A percentile compares a stretch with the other conserved stretches of the same genome.
phyloP scores from a whole-genome alignment of 2,113 vertebrate species.

The Equus quagga region DNA sequence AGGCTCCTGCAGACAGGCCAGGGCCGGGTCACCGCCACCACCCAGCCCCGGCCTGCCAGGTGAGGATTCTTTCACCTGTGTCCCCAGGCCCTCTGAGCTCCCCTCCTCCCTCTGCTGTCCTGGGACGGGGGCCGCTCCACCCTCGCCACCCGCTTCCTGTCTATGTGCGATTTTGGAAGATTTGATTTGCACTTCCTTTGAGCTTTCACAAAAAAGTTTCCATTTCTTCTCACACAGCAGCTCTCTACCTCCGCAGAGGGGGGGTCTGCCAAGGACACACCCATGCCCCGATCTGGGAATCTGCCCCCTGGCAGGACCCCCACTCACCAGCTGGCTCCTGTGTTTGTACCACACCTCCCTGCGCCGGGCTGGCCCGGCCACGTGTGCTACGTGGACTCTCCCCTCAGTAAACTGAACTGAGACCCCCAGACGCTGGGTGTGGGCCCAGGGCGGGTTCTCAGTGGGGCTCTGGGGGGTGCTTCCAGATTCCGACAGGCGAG shows the following conservation, averaged over 20 bases:
- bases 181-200: not conserved
- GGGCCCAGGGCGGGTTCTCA: accelerated
- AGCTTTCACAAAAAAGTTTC: not conserved
- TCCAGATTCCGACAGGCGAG: not conserved
- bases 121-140: not conserved
- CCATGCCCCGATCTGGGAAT: not conserved
- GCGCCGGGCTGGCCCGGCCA: not conserved
- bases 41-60: not conserved
- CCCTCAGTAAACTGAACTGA: not conserved
- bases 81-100: not conserved
- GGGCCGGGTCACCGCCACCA: not conserved
- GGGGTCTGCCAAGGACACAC: not conserved
- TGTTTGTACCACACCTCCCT: not conserved
- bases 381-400: accelerated
- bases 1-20: not conserved
- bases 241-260: not conserved
- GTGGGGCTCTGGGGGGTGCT: accelerated
- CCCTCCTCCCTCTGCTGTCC: not conserved
- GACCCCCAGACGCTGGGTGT: not conserved
- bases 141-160: not conserved
- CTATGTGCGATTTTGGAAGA: not conserved
- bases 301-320: not conserved
- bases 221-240: accelerated
- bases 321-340: not conserved
- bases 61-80: not conserved